These are phyloP conservation scores for Myotis brandtii DNA, from an alignment of 2,113 vertebrate genomes.

Conservation along the genomic window DNA sequence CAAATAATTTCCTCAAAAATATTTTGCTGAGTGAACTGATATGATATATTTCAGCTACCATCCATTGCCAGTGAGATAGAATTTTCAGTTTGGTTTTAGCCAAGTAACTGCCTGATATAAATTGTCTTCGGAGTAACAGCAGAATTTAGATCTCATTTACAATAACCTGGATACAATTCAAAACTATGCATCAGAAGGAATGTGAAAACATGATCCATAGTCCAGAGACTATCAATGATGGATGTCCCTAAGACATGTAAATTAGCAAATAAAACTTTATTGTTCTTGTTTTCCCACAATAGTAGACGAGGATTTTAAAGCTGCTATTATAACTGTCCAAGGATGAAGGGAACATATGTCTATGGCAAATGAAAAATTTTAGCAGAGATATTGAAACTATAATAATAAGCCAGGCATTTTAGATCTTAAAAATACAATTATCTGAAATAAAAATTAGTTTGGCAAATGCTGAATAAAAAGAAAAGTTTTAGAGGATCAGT, in stretches of 20 bases:
- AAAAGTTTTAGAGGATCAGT: neutral
- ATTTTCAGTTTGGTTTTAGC: neutral
- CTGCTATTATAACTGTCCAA: neutral
- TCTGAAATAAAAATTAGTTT: neutral
- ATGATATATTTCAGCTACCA: neutral
- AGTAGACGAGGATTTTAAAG: neutral
- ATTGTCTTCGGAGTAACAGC: neutral
- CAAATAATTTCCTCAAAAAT: neutral
- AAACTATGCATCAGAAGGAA: neutral
- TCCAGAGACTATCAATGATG: neutral
- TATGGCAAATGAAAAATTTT: neutral
- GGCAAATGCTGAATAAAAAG: neutral
- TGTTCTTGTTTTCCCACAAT: neutral
- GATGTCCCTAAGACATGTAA: neutral
- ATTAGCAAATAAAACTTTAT: neutral
- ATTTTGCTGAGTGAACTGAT: neutral
- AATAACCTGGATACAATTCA: neutral
- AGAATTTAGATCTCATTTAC: neutral
- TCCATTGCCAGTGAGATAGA: neutral
- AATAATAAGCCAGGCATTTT: neutral
- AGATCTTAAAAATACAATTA: neutral
- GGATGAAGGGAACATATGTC: neutral
- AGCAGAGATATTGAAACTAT: neutral
- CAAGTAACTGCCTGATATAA: neutral
- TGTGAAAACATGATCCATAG: neutral